Percentiles rank a stretch among this genome's conserved stretches.
Evolutionary conservation across 1,140 invertebrate species (phyloP).

Genomic region (Diachasmimorpha longicaudata): DNA sequence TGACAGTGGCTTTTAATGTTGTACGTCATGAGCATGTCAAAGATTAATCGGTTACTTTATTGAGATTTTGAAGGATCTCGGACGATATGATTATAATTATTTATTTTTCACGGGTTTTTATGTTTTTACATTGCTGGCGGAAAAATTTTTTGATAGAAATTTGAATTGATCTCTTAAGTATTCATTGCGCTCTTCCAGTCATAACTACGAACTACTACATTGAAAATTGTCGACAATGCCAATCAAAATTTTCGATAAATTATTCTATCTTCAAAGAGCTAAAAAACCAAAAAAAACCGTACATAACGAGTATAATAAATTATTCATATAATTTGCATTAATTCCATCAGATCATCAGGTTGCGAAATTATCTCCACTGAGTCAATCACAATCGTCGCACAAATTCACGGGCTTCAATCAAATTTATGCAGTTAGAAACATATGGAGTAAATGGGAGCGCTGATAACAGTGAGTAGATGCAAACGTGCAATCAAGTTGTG

Average conservation of each 20-base stretch:
- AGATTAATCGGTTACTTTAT: too few relatives aligned
- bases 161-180: too few relatives aligned
- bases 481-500: not conserved
- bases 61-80: too few relatives aligned
- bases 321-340: too few relatives aligned
- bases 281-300: not conserved
- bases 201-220: too few relatives aligned
- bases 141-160: too few relatives aligned
- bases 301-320: not conserved
- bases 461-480: not conserved
- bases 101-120: too few relatives aligned
- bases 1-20: not conserved
- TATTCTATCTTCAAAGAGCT: not conserved
- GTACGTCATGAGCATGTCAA: not conserved
- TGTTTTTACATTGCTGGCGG: too few relatives aligned
- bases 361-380: not conserved
- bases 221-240: too few relatives aligned
- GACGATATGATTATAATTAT: too few relatives aligned
- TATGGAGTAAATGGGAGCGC: not conserved
- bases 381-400: not conserved
- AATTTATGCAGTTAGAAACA: not conserved
- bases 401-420: not conserved
- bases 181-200: too few relatives aligned
- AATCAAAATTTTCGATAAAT: not conserved
- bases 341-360: too few relatives aligned